Conservation (phyloP, 30 jellyfish, hydroid and myxozoan species). For the Turritopsis rubra region DNA sequence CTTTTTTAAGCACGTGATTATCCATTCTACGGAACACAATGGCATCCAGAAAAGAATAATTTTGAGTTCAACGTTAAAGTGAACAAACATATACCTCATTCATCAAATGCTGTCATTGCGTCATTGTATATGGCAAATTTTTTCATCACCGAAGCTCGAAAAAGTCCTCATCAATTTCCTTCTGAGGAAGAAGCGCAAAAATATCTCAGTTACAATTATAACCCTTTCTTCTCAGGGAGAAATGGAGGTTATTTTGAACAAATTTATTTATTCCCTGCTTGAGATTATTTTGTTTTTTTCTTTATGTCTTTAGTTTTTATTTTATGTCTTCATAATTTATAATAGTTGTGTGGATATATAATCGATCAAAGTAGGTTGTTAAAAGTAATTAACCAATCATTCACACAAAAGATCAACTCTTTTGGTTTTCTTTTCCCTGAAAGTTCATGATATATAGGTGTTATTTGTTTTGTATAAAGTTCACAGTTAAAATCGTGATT, state of each 20-base stretch:
- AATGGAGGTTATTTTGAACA: conserved; percentile 70
- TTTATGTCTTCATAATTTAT: no score
- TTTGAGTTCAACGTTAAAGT: conserved; percentile 46
- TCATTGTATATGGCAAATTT: conserved; percentile 73
- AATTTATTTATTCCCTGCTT: conserved; percentile 43
- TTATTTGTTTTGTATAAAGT: no score
- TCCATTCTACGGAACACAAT: conserved; percentile 85
- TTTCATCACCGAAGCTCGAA: conserved; percentile 79
- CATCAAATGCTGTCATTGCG: conserved; percentile 62
- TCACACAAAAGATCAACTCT: no score
- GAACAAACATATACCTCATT: conserved; percentile 54
- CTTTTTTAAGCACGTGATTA: conserved; percentile 33
- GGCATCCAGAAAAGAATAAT: conserved; percentile 95
- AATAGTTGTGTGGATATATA: no score
- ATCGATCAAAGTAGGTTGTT: no score
- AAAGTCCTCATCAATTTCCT: conserved; percentile 56
- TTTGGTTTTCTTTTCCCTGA: no score
- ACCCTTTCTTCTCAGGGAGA: conserved; percentile 46
- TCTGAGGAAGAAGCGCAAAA: conserved; percentile 41
- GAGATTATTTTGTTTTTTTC: no score
- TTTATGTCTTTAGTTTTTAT: neutral
- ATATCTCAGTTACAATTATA: conserved; percentile 50
- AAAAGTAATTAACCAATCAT: no score
- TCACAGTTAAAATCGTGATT: no score
- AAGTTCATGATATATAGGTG: no score